A percentile compares a stretch with the other conserved stretches of the same genome.
These are phyloP conservation scores for Nezara viridula DNA, from an alignment of 2,888 invertebrate species.

Conservation along the genomic window DNA sequence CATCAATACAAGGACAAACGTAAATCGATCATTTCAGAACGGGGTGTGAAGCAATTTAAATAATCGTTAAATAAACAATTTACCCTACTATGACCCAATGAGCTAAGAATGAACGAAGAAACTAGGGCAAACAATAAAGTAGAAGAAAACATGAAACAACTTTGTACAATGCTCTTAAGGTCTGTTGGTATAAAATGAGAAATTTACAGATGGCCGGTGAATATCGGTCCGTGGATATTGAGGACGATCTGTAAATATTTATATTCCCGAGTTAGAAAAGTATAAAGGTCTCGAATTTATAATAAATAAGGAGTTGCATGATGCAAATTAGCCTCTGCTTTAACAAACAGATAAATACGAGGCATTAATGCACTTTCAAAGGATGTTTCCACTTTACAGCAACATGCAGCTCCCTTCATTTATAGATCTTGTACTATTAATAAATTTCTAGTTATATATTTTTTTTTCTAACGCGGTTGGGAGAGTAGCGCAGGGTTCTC, in stretches of 20 bases:
- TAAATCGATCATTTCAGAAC: no score
- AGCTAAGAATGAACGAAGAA: constrained; percentile 38
- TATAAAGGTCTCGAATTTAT: neutral
- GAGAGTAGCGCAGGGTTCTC: no score
- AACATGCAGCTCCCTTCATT: neutral
- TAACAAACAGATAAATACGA: constrained; percentile 27
- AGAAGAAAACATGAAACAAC: neutral
- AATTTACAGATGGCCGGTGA: neutral
- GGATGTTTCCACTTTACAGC: neutral
- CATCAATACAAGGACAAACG: no score
- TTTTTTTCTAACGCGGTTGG: neutral
- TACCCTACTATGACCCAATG: neutral
- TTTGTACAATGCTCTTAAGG: neutral
- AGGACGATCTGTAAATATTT: neutral
- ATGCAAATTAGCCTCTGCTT: neutral
- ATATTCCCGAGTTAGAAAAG: neutral
- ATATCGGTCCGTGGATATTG: neutral
- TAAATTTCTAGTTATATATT: neutral
- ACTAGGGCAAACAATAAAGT: constrained; percentile 36
- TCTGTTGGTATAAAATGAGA: neutral
- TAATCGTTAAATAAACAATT: constrained; percentile 5
- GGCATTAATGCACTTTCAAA: constrained; percentile 46
- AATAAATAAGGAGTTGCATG: constrained; percentile 11
- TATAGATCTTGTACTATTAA: neutral
- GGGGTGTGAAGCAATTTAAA: no score